Percentiles rank a stretch among this genome's conserved stretches.
phyloP scores from a whole-genome alignment of 1,140 invertebrate genomes.

The Plectrocnemia conspersa region DNA sequence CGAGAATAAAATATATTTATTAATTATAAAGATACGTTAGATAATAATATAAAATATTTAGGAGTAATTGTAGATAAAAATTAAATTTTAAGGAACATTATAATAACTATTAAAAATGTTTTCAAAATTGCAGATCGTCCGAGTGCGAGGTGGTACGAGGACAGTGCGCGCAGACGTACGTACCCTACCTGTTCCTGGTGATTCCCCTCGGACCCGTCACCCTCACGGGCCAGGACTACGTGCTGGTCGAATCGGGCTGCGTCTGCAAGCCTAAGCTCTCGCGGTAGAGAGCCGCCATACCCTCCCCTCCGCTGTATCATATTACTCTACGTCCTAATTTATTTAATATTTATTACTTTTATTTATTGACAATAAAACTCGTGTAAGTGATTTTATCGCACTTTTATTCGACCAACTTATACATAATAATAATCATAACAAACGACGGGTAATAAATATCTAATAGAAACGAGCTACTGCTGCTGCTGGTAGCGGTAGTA shows the following conservation, averaged over 20 bases:
- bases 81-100: too few species aligned
- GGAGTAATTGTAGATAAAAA: too few species aligned
- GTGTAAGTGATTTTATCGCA: too few species aligned
- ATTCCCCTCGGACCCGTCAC: slow-evolving; percentile 86
- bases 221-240: slow-evolving; percentile 86
- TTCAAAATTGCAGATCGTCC: slow-evolving; percentile 60
- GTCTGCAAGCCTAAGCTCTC: slow-evolving; percentile 82
- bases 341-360: too few species aligned
- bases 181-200: slow-evolving; percentile 85
- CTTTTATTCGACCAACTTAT: too few species aligned
- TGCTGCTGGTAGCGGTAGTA: slow-evolving; percentile 36
- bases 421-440: too few species aligned
- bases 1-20: slow-evolving; percentile 2
- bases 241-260: slow-evolving; percentile 86
- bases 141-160: slow-evolving; percentile 85
- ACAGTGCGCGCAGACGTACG: slow-evolving; percentile 86
- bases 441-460: too few species aligned
- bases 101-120: neutral
- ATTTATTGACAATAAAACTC: too few species aligned
- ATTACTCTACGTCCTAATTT: too few species aligned
- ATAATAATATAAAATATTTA: too few species aligned
- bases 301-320: too few species aligned
- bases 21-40: neutral
- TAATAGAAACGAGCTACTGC: slow-evolving; percentile 41
- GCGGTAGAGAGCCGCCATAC: too few species aligned